Conservation (phyloP, 2,888 invertebrate species). For the Caenorhabditis sinica region DNA sequence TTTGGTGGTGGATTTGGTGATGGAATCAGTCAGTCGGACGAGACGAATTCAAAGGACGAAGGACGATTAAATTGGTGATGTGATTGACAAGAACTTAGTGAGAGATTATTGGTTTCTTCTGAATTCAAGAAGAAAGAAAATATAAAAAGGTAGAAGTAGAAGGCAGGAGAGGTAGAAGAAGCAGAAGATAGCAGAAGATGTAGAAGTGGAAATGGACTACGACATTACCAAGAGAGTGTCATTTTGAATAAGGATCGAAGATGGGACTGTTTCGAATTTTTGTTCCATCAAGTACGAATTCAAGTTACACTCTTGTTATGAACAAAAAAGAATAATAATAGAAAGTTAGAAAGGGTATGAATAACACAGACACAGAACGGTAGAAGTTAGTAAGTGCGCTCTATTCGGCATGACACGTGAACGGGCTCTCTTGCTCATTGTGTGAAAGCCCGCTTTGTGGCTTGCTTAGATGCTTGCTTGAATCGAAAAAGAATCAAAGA, state of each 20-base stretch:
- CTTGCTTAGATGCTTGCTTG: slow-evolving; percentile 23
- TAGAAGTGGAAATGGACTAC: not conserved
- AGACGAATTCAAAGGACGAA: slow-evolving; percentile 32
- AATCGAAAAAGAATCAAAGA: slow-evolving; percentile 9
- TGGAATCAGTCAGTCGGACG: slow-evolving; percentile 54
- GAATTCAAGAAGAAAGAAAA: slow-evolving; percentile 1
- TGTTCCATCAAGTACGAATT: not conserved
- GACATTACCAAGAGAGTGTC: not conserved
- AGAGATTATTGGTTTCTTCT: slow-evolving; percentile 21
- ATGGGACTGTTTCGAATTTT: no score
- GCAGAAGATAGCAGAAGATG: slow-evolving; percentile 38
- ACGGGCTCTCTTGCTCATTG: slow-evolving; percentile 36
- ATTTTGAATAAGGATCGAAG: no score
- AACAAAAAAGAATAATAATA: slow-evolving; percentile 26
- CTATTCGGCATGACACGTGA: slow-evolving; percentile 57
- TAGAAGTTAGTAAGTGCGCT: slow-evolving; percentile 62
- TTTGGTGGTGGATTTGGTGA: slow-evolving; percentile 31
- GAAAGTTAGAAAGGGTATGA: slow-evolving; percentile 26
- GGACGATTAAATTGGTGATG: slow-evolving; percentile 18
- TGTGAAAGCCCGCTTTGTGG: slow-evolving; percentile 4
- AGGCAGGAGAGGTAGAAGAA: slow-evolving; percentile 23
- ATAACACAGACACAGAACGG: slow-evolving; percentile 42
- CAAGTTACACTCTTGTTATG: not conserved
- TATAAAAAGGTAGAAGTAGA: slow-evolving; percentile 21
- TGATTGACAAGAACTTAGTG: slow-evolving; percentile 49